phyloP scores from a whole-genome alignment of 2,797 vertebrate species.

The Mycteria americana region DNA sequence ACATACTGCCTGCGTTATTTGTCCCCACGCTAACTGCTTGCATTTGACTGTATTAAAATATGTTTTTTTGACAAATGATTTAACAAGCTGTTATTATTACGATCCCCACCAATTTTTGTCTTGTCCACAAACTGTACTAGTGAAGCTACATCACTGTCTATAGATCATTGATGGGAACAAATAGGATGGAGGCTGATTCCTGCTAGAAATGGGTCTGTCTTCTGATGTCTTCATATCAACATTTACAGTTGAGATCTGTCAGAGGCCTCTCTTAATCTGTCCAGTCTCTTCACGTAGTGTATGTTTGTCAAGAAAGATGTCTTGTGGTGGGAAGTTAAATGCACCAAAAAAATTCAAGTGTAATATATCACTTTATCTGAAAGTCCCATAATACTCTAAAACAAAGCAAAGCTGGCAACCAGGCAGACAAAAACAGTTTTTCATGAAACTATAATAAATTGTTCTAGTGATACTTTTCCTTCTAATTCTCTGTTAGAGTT shows the following conservation, averaged over 20 bases:
- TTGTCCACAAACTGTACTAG: neutral
- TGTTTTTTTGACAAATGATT: neutral
- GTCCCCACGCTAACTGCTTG: neutral
- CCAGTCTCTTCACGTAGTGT: neutral
- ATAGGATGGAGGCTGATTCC: neutral
- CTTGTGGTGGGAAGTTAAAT: neutral
- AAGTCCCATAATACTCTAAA: neutral
- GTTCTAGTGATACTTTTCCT: neutral
- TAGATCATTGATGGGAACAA: neutral
- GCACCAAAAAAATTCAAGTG: neutral
- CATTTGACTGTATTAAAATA: neutral
- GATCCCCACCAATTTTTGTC: neutral
- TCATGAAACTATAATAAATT: neutral
- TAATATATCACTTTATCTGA: neutral
- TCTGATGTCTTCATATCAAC: neutral
- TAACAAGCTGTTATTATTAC: neutral
- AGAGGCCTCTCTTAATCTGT: neutral
- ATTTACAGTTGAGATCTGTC: neutral
- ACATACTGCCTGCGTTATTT: neutral
- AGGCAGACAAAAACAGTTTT: neutral
- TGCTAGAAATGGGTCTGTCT: neutral
- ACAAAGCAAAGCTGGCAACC: neutral
- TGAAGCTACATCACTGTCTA: neutral
- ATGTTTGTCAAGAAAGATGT: neutral
- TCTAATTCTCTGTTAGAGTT: neutral